These are phyloP conservation scores for Peromyscus aztecus DNA, from an alignment of 2,797 vertebrate genomes.

Conservation along the genomic window DNA sequence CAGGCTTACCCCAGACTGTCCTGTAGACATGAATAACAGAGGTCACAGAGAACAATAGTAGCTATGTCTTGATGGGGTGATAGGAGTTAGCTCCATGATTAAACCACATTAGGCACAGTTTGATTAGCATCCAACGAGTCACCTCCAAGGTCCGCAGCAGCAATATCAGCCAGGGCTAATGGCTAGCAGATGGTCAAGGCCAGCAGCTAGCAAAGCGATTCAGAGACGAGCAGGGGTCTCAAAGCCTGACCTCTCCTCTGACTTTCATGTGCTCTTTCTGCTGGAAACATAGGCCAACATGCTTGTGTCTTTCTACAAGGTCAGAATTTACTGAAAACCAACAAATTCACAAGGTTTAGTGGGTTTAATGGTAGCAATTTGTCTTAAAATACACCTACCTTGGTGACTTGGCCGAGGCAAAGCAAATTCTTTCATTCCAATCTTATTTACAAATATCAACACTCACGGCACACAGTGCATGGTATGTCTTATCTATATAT, in stretches of 20 bases:
- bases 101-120: background rate
- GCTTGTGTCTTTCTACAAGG: background rate
- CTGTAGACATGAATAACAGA: background rate
- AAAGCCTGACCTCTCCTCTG: background rate
- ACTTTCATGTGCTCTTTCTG: too few species aligned
- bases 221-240: background rate
- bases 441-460: background rate
- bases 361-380: background rate
- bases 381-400: background rate
- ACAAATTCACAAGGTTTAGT: background rate
- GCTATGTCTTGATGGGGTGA: background rate
- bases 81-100: background rate
- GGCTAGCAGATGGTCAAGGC: background rate
- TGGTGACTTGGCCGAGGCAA: background rate
- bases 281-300: background rate
- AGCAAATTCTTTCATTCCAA: background rate
- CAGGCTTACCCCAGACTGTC: background rate
- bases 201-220: background rate
- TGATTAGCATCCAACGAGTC: background rate
- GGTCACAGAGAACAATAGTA: background rate
- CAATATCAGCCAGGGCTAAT: background rate
- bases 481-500: too few species aligned
- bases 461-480: background rate
- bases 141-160: background rate
- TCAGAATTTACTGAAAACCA: background rate